Conservation (phyloP, 1,140 invertebrate genomes). For the Wiebesia pumilae region DNA sequence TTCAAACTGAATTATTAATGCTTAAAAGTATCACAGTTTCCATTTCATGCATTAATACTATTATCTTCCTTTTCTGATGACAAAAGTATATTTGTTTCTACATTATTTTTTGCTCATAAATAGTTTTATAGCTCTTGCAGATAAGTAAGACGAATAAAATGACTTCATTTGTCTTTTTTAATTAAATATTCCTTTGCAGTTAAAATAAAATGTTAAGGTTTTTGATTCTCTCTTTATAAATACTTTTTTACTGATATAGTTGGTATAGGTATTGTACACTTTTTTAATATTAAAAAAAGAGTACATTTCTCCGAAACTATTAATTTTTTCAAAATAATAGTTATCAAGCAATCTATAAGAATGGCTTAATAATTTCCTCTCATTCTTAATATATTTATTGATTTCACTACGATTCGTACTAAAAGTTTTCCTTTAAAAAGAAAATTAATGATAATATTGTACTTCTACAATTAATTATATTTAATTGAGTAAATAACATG, state of each 20-base stretch:
- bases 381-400: constrained; percentile 54
- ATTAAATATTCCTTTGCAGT: background rate
- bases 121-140: background rate
- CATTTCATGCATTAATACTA: constrained; percentile 54
- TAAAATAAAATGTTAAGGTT: background rate
- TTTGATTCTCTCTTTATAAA: background rate
- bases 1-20: constrained; percentile 50
- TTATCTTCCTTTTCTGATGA: background rate
- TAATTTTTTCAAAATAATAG: background rate
- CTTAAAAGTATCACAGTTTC: constrained; percentile 66
- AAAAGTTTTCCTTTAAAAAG: background rate
- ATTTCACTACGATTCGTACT: constrained; percentile 52
- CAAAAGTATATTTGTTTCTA: constrained; percentile 12
- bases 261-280: background rate
- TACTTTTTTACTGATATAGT: background rate
- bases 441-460: too few relatives aligned
- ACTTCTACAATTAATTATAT: background rate
- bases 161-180: background rate
- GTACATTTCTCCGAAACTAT: constrained; percentile 6
- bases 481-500: background rate
- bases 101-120: background rate
- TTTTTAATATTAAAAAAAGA: background rate
- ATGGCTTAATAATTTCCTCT: background rate
- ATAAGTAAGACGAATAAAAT: constrained; percentile 18
- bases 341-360: constrained; percentile 12